Conservation (phyloP, 2,113 vertebrate species). For the Nibea coibor region DNA sequence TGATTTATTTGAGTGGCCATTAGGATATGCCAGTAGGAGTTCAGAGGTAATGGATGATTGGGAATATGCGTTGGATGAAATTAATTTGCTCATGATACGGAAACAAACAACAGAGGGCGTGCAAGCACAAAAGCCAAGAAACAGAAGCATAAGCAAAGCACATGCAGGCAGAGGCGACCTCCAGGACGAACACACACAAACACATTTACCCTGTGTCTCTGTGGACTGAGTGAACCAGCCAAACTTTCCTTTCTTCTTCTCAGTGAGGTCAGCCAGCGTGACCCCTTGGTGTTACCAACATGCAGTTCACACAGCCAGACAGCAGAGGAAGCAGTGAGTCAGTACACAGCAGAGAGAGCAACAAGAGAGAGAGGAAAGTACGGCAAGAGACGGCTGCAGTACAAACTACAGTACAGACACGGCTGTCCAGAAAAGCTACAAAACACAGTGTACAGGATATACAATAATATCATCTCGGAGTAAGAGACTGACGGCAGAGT, state of each 20-base stretch:
- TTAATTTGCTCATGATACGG: neutral
- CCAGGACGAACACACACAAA: slow-evolving; percentile 43
- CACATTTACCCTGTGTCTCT: slow-evolving; percentile 93
- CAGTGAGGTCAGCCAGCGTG: slow-evolving; percentile 94
- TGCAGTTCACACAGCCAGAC: slow-evolving; percentile 88
- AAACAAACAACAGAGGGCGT: slow-evolving; percentile 23
- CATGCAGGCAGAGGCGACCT: slow-evolving; percentile 24
- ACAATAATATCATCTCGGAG: neutral
- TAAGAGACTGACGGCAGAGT: neutral
- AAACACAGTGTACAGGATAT: neutral
- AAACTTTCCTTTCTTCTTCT: slow-evolving; percentile 96
- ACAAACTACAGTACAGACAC: slow-evolving; percentile 62
- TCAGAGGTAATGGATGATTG: neutral
- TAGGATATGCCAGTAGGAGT: neutral
- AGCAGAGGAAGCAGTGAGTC: slow-evolving; percentile 89
- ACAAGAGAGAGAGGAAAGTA: slow-evolving; percentile 52
- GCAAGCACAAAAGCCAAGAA: slow-evolving; percentile 38
- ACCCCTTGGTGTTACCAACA: slow-evolving; percentile 91
- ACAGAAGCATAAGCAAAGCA: slow-evolving; percentile 40
- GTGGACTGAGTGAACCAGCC: slow-evolving; percentile 94
- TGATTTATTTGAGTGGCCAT: neutral
- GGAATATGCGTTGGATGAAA: neutral
- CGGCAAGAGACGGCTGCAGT: slow-evolving; percentile 57
- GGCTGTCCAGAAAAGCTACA: slow-evolving; percentile 48
- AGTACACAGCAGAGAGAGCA: slow-evolving; percentile 71